These are phyloP conservation scores for Ctenoplectra terminalis DNA, from an alignment of 1,140 invertebrate species.

Conservation along the genomic window DNA sequence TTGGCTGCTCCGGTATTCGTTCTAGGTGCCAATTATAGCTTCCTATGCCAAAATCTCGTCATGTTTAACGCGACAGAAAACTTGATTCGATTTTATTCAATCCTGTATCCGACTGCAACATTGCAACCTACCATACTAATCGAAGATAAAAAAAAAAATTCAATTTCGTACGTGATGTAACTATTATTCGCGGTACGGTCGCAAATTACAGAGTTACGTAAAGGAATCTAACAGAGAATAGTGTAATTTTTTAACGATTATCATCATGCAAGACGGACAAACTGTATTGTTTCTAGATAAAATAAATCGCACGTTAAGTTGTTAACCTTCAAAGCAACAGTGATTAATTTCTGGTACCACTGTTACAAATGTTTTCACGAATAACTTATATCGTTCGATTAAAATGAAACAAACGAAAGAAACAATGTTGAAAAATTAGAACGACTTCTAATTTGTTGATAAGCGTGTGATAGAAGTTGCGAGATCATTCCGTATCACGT, in stretches of 20 bases:
- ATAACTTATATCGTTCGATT: not conserved
- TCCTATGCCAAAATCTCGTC: not conserved
- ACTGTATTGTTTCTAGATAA: not conserved
- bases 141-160: not conserved
- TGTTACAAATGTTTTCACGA: not conserved
- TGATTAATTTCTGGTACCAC: not conserved
- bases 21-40: not conserved
- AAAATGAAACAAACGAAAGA: not conserved
- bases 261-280: not conserved
- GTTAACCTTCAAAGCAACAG: not conserved
- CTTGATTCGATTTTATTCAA: not conserved
- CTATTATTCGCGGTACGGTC: not conserved
- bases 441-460: not conserved
- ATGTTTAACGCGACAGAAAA: not conserved
- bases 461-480: not conserved
- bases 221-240: not conserved
- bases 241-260: not conserved
- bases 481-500: not conserved
- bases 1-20: not conserved
- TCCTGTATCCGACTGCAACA: too few relatives aligned
- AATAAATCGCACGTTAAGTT: not conserved
- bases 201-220: slow-evolving; percentile 25
- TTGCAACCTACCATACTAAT: not conserved
- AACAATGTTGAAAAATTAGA: not conserved
- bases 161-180: not conserved